Conservation (phyloP, 2,113 vertebrate genomes). For the Myrmecobius fasciatus region DNA sequence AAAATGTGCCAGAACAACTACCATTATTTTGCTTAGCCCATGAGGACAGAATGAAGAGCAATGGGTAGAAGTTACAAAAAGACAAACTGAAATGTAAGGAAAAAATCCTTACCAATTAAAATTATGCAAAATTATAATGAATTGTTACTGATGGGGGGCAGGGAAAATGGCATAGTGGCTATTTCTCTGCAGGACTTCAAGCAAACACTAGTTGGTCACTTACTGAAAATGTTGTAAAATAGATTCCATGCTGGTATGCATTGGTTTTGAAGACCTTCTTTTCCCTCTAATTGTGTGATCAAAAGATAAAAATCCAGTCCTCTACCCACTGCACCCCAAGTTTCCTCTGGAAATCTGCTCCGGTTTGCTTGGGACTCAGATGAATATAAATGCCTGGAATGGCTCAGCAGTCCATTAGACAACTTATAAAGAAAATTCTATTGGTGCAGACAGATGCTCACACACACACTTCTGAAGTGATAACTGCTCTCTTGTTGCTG, state of each 20-base stretch:
- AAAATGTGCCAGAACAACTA: background rate
- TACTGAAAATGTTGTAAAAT: background rate
- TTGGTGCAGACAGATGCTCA: background rate
- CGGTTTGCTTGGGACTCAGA: background rate
- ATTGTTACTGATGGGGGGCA: background rate
- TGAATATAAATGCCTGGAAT: background rate
- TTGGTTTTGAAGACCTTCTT: background rate
- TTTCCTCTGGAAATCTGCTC: background rate
- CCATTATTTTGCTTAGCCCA: background rate
- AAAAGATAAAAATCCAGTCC: background rate
- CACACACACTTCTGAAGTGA: slow-evolving; percentile 7
- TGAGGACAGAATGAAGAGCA: background rate
- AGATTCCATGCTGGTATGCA: background rate
- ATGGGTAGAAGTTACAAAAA: background rate
- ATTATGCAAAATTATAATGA: background rate
- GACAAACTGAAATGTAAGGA: background rate
- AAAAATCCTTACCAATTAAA: background rate
- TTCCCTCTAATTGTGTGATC: background rate
- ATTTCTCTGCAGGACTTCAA: background rate
- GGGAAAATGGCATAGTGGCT: background rate
- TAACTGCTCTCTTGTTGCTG: background rate
- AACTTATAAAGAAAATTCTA: background rate
- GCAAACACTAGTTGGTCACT: background rate
- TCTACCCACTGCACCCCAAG: background rate
- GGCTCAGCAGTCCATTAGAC: background rate